Base-by-base conservation (phyloP, 1,140 invertebrate genomes). In the Stegodyphus dumicola region DNA sequence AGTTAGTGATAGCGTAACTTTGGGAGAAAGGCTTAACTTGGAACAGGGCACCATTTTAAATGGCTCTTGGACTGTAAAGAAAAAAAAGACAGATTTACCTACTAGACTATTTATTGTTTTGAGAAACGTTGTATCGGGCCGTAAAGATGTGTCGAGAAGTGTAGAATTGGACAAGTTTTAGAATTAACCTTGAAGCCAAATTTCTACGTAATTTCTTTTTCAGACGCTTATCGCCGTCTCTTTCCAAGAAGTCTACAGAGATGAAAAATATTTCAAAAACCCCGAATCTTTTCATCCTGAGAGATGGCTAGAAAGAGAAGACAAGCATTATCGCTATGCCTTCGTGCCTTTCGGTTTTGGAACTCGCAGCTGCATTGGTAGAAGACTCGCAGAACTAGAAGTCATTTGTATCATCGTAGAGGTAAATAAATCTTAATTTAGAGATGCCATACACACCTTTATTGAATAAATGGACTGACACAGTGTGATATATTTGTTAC, bases 281-380 rank as follows among this genome's bases (percentile, higher is more conserved):
- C 93, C 96, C 1, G 87, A 94, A 17, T 53, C 87, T 33, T 88
- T 77, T 67, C 18, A 17, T 15, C 87, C 87, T 7, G 87, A 88
- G 49, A 52, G 87, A 54, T 88, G 77, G 77, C 33, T 87, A 54
- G 66, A 13, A 6, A 67, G 67, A 79, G 18, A 71, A 77, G n/a
- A 65, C 64, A 53, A 77, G 60, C 7, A 13, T 18, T 7, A 13
- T 18, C 81, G 71, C 7, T 94, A 93, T 77, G 91, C 91, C 6
- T 92, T 90, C 86, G 88, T 90, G 54, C 93, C 93, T 0, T 94
- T 94, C 87, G 93, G 93, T 0, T 93, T 92, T 79, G 93, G 93
- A 15, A 91, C 91, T 9, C 89, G 93, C 6, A 91, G 90, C 60
- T 93, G 92, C 86, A 91, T 92, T 75, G 92, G 92, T n/a, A 66